Conservation (phyloP, 2,113 vertebrate species). For the Onychostruthus taczanowskii region DNA sequence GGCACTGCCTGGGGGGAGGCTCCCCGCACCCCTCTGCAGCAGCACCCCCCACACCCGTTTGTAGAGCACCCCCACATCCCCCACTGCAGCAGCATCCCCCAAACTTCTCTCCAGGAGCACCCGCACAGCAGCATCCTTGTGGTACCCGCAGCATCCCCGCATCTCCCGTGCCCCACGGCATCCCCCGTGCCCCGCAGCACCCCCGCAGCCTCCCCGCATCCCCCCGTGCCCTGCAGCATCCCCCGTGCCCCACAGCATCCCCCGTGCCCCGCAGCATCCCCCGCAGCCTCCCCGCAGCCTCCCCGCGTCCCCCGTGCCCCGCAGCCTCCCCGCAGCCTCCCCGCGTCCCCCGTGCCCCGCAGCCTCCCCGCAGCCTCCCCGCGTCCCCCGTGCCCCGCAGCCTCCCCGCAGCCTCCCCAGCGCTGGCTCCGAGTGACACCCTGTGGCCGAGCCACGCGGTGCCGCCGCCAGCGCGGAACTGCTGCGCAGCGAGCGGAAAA, state of each 20-base stretch:
- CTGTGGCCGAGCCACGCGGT: not conserved
- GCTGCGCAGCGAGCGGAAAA: not conserved
- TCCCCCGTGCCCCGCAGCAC: not conserved
- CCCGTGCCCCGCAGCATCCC: too few relatives aligned
- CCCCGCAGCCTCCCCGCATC: not conserved
- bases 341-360: not conserved
- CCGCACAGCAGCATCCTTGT: not conserved
- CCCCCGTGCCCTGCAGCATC: not conserved
- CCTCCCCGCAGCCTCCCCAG: not conserved
- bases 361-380: too few relatives aligned
- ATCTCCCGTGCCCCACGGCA: not conserved
- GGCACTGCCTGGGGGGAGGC: accelerated
- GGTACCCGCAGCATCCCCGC: too few relatives aligned
- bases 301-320: too few relatives aligned
- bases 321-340: not conserved
- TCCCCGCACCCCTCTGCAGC: not conserved
- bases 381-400: too few relatives aligned
- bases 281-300: too few relatives aligned
- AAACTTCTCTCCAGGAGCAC: not conserved
- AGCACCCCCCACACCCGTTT: not conserved
- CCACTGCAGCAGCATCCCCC: not conserved
- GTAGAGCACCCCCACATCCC: not conserved
- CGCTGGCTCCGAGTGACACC: constrained; percentile 26
- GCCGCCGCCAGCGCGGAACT: not conserved
- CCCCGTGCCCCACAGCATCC: not conserved